Evolutionary conservation across 2,888 invertebrate genomes (phyloP), one percentile per base, ranked within the genome.

Genomic region (Chloroclysta siterata): DNA sequence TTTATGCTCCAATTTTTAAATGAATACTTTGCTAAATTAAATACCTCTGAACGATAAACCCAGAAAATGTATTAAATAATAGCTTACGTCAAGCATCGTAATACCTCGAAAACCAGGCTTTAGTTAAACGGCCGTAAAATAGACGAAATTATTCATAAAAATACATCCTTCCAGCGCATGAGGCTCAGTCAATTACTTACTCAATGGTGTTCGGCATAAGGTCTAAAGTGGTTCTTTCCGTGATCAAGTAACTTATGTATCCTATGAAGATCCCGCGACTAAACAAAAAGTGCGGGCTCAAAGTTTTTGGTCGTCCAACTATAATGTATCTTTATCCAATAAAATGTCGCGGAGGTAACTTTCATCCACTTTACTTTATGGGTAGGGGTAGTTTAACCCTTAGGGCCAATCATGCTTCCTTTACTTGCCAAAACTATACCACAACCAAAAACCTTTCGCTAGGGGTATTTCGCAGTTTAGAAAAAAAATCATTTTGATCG

Each of bases 291-390:
- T 56, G 11, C 4, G 50, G 36, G 47, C 42, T 33, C 33, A 36
- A 61, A 61, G 55, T 61, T 52, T 46, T 41, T 10, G 22, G 1
- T 36, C 39, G 28, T 52, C 10, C 44, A 33, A 50, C 61, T 46
- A 56, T 60, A 54, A 60, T 54, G 50, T 55, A 46, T 55, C 55
- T 46, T 51, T 61, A 56, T 55, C 51, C 61, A 55, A 61, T 61
- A 55, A 33, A 60, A 61, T 61, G 54, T 60, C 42, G 36, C 7
- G 7, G 8, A 60, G 60, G 53, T 54, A 42, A 48, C 36, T 54
- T 13, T 29, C 39, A 55, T 29, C 55, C 46, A 55, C 61, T 61
- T 61, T 41, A 22, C 48, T 50, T 54, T 48, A 53, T 53, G 29
- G 41, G 44, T 15, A 4, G 11, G 22, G 15, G 42, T 28, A 14